Evolutionary conservation across 2,888 invertebrate genomes (phyloP).

Genomic region (Eupithecia insigniata): DNA sequence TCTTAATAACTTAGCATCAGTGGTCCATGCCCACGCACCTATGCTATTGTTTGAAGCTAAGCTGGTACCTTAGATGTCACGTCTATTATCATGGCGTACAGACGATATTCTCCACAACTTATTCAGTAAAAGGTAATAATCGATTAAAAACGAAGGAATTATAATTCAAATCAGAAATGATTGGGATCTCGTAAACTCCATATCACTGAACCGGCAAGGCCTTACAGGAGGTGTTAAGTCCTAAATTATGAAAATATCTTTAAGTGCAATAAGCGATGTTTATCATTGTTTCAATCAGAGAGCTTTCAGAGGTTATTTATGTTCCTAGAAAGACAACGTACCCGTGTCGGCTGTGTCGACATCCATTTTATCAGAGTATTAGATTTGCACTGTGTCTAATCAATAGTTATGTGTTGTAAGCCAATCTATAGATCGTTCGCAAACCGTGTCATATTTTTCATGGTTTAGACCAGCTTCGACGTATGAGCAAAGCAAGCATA

Average conservation of each 20-base stretch:
- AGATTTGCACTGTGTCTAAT: neutral
- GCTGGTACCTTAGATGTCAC: neutral
- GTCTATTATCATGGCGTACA: neutral
- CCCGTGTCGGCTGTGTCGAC: slow-evolving; percentile 77
- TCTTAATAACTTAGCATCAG: no score
- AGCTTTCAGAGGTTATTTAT: slow-evolving; percentile 53
- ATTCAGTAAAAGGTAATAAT: neutral
- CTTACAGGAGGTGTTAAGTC: neutral
- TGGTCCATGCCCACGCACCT: neutral
- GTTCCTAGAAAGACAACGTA: slow-evolving; percentile 44
- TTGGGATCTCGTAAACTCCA: neutral
- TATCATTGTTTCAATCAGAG: neutral
- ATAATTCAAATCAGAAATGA: neutral
- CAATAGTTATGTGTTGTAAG: neutral
- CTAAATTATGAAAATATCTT: neutral
- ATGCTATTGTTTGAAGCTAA: neutral
- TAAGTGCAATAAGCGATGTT: neutral
- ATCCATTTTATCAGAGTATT: slow-evolving; percentile 58
- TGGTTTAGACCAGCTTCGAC: neutral
- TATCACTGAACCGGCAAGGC: neutral
- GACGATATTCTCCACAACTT: neutral
- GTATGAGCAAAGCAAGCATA: neutral
- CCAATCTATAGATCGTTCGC: neutral
- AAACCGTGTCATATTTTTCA: neutral
- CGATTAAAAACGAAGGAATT: neutral